Evolutionary conservation across 2,797 vertebrate species (phyloP), one percentile per base, ranked within the genome.

Genomic region (Acomys russatus): DNA sequence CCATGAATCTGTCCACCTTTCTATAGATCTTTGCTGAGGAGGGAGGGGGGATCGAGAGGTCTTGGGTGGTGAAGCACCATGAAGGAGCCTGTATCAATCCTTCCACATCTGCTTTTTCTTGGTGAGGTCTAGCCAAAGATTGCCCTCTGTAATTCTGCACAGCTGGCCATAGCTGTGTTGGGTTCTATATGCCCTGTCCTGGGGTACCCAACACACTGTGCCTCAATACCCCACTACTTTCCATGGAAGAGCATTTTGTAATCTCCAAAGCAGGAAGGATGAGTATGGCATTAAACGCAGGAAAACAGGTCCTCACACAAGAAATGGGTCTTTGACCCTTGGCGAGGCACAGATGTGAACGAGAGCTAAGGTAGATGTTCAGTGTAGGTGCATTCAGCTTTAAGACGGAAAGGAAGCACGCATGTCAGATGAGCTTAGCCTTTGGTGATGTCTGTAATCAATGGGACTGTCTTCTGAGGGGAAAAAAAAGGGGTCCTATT

Each of bases 271-370:
- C 44, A 30, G 78, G 70, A 89, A 94, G 56, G 30, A 6, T 25
- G 56, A 51, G 30, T 9, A 25, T 61, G 49, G 61, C 30, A 74
- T 88, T 74, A 73, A 78, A 92, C 77, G 38, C 20, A 73, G 79
- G 92, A 78, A 66, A 54, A 38, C 4, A 28, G 22, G 38, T 12
- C 51, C 11, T 17, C 11, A 89, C 88, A 49, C n/a, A 35, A 92
- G 38, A 8, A 89, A 79, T 88, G 64, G 61, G 23, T 84, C 79
- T 30, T 92, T 90, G 76, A 89, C 14, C 35, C 2, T 66, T 83
- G 74, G 44, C 51, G 14, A 92, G n/a, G 61, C 20, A 95, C 79
- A 95, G 64, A n/a, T 91, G 5, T 71, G 25, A 92, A 90, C 25
- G 71, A 89, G 92, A 93, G 79, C 66, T 30, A 70, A 7, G 15